phyloP scores from a whole-genome alignment of 1,140 invertebrate species.

The Asbolus verrucosus region DNA sequence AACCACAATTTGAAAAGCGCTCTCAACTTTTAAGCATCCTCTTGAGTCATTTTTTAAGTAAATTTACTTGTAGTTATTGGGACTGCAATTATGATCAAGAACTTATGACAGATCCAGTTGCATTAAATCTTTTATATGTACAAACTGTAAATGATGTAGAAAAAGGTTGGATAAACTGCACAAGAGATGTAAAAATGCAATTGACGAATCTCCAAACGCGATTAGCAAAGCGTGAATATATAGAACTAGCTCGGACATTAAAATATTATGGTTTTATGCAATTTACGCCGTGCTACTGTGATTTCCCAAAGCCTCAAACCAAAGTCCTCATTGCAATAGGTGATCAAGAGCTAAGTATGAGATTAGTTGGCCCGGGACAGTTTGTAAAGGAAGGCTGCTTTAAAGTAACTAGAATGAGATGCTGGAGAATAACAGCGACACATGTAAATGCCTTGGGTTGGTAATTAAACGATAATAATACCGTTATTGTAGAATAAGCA shows the following conservation, averaged over 20 bases:
- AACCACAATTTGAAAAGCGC: no score
- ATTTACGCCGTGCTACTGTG: conserved; percentile 80
- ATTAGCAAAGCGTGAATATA: conserved; percentile 88
- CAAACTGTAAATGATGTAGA: conserved; percentile 90
- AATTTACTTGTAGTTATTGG: conserved; percentile 82
- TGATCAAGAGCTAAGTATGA: conserved; percentile 82
- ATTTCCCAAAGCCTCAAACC: conserved; percentile 80
- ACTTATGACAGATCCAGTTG: conserved; percentile 82
- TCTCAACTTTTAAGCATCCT: no score
- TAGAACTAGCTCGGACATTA: conserved; percentile 82
- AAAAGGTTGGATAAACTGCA: conserved; percentile 83
- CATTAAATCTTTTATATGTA: conserved; percentile 88
- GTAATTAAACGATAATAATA: no score
- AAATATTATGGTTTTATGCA: conserved; percentile 93
- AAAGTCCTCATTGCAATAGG: conserved; percentile 79
- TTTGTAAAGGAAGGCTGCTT: conserved; percentile 83
- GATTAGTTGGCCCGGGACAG: conserved; percentile 65
- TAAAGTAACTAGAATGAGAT: conserved; percentile 94
- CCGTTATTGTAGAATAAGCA: conserved; percentile 60
- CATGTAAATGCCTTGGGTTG: no score
- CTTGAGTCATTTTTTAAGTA: not conserved
- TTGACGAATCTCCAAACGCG: conserved; percentile 78
- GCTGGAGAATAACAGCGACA: conserved; percentile 94
- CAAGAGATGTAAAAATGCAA: conserved; percentile 76
- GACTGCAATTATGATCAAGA: conserved; percentile 85